These are phyloP conservation scores for Parthenolecanium corni DNA, from an alignment of 2,888 invertebrate species.

Conservation along the genomic window DNA sequence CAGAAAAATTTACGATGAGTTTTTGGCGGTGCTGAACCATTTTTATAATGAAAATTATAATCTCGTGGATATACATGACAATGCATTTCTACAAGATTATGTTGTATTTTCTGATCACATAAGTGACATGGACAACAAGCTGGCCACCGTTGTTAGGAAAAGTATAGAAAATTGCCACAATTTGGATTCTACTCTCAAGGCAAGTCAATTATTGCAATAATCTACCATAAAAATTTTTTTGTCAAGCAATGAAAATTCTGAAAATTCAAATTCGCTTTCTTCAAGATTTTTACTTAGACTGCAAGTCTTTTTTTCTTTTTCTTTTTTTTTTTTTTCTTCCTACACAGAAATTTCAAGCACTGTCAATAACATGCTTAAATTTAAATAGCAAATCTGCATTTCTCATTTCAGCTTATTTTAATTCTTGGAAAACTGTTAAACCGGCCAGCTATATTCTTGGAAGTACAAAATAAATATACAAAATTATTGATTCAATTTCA, in stretches of 20 bases:
- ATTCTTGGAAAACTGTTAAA: constrained; percentile 62
- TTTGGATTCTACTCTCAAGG: constrained; percentile 51
- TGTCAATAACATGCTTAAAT: too few species aligned
- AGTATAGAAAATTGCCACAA: constrained; percentile 70
- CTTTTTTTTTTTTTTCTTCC: too few species aligned
- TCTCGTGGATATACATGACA: constrained; percentile 58
- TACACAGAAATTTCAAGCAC: too few species aligned
- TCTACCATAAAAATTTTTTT: background rate
- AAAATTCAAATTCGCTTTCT: background rate
- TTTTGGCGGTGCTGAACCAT: constrained; percentile 38
- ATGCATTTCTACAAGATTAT: constrained; percentile 54
- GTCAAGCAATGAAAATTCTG: background rate
- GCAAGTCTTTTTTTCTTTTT: too few species aligned
- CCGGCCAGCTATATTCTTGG: constrained; percentile 58
- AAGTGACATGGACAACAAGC: constrained; percentile 60
- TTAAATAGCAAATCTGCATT: too few species aligned
- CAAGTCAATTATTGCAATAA: constrained; percentile 35
- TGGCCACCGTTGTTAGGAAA: constrained; percentile 67
- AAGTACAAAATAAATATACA: constrained; percentile 56
- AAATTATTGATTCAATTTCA: constrained; percentile 54
- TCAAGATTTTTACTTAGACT: background rate
- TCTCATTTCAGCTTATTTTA: constrained; percentile 50
- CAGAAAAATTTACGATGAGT: constrained; percentile 37
- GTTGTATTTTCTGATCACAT: constrained; percentile 49
- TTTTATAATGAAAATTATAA: constrained; percentile 51